These are phyloP conservation scores for Pollenia amentaria DNA, from an alignment of 2,888 invertebrate genomes.

Conservation along the genomic window DNA sequence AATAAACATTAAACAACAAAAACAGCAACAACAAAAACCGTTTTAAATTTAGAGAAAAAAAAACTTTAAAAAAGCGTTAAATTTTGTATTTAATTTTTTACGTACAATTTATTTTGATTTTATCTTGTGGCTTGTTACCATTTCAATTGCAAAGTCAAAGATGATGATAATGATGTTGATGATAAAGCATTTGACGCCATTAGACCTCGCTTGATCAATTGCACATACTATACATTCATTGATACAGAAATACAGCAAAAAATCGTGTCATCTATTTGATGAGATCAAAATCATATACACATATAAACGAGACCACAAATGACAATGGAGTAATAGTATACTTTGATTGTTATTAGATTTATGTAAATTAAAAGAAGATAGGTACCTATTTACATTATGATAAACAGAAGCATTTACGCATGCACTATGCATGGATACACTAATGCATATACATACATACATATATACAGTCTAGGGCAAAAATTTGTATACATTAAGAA, in stretches of 20 bases:
- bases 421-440: no score
- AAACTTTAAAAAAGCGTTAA: neutral
- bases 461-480: conserved; percentile 5
- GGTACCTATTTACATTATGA: no score
- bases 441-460: no score
- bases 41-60: conserved; percentile 8
- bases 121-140: conserved; percentile 38
- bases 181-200: conserved; percentile 11
- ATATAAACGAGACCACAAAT: conserved; percentile 15
- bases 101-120: conserved; percentile 6
- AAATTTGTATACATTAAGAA: neutral
- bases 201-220: conserved; percentile 6
- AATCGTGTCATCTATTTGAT: neutral
- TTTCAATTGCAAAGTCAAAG: conserved; percentile 36
- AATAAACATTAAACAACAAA: conserved; percentile 2
- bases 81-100: neutral
- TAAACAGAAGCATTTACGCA: conserved; percentile 17
- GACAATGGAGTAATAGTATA: neutral
- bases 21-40: neutral
- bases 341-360: neutral
- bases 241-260: neutral
- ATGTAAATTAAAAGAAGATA: no score
- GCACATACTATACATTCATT: neutral
- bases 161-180: neutral
- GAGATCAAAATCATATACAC: conserved; percentile 37